Base-by-base conservation (phyloP, 2,113 vertebrate genomes). In the Brevimyrus niger region DNA sequence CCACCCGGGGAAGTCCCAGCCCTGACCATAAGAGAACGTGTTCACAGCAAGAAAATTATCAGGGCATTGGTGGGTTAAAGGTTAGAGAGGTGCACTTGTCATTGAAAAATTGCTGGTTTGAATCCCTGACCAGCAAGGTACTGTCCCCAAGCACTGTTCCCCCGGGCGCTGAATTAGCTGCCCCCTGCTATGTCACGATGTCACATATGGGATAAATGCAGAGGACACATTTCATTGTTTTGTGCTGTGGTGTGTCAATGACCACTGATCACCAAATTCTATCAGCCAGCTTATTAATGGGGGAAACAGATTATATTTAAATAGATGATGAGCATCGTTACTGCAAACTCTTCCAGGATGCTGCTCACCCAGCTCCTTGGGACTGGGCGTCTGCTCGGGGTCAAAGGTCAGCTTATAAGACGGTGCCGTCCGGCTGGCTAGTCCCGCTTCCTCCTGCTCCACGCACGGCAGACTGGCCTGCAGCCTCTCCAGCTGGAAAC, bases 401-500 rank as follows among this genome's bases (percentile, higher is more conserved):
- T 97, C 94, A 73, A 97, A 96, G 27, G 95, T 96, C 89, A 98
- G 89, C 73, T 91, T 95, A 76, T 96, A 97, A 91, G 82, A 93
- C 0, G 97, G 97, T 48, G 97, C 96, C 0, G 73, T 95, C 73
- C 97, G 95, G 80, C 87, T 93, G 47, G 92, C 88, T 19, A 98
- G 94, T 1, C 96, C 97, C 1, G 27, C 91, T 73, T 97, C 95
- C 90, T 98, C 98, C 93, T 97, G 95, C 15, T 91, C 93, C 53
- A 97, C 97, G 65, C 95, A 97, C 8, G 35, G 42, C 0, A 95
- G 95, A 23, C 96, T 95, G 69, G 97, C 95, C 92, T 98, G 97
- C 87, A 97, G 93, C 35, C 94, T 89, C 90, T 99, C 98, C 91
- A 98, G 93, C 88, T 96, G 96, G 94, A 98, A 98, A 89, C 97